phyloP scores from a whole-genome alignment of 1,140 invertebrate species.

The honey bee (Apis mellifera) region Amel_HAv3.1 CM009938.2:1040001-1040500 shows the following conservation, averaged over 20 bases:
- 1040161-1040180: constrained; percentile 5
- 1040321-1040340: neutral
- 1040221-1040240: no score
- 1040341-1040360: constrained; percentile 36
- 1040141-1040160: neutral
- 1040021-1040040: neutral
- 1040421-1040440: constrained; percentile 24
- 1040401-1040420: constrained; percentile 53
- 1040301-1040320: neutral
- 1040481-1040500: constrained; percentile 43
- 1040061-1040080: neutral
- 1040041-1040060: neutral
- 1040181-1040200: constrained; percentile 10
- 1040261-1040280: neutral
- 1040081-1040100: neutral
- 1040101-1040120: neutral
- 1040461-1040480: constrained; percentile 44
- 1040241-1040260: no score
- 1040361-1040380: neutral
- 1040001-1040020: neutral
- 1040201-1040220: neutral
- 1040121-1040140: neutral
- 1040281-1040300: constrained; percentile 10
- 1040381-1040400: constrained; percentile 43
- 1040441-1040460: constrained; percentile 51